Evolutionary conservation across 1,140 invertebrate species (phyloP).

Genomic region (Orius laevigatus): DNA sequence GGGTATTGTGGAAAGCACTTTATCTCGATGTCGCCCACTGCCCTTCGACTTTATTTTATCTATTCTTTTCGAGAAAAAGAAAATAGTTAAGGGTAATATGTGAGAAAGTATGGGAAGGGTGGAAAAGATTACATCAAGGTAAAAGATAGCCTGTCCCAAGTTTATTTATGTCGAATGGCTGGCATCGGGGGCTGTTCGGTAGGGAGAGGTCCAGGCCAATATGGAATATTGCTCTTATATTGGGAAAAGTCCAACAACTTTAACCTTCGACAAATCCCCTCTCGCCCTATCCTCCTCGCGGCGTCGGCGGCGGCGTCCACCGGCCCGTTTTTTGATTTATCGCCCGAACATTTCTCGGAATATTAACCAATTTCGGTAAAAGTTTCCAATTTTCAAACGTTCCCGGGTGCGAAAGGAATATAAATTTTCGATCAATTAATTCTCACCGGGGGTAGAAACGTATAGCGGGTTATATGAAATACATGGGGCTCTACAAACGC

Average conservation of each 20-base stretch:
- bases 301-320: not conserved
- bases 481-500: too few species aligned
- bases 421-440: not conserved
- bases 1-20: too few species aligned
- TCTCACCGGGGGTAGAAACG: not conserved
- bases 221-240: not conserved
- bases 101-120: too few species aligned
- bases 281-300: not conserved
- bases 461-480: not conserved
- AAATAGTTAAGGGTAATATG: too few species aligned
- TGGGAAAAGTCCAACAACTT: slow-evolving; percentile 6
- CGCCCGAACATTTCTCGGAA: not conserved
- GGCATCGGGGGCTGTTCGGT: not conserved
- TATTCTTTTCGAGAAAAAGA: too few species aligned
- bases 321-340: slow-evolving; percentile 7
- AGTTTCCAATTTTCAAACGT: too few species aligned
- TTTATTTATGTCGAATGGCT: slow-evolving; percentile 4
- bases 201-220: not conserved
- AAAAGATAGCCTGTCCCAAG: not conserved
- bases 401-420: not conserved
- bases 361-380: too few species aligned
- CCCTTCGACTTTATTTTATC: too few species aligned
- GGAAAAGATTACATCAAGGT: too few species aligned
- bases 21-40: too few species aligned
- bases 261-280: not conserved